Percentiles rank a stretch among this genome's conserved stretches.
These are phyloP conservation scores for Gonioctena quinquepunctata DNA, from an alignment of 1,140 invertebrate species.

Conservation along the genomic window DNA sequence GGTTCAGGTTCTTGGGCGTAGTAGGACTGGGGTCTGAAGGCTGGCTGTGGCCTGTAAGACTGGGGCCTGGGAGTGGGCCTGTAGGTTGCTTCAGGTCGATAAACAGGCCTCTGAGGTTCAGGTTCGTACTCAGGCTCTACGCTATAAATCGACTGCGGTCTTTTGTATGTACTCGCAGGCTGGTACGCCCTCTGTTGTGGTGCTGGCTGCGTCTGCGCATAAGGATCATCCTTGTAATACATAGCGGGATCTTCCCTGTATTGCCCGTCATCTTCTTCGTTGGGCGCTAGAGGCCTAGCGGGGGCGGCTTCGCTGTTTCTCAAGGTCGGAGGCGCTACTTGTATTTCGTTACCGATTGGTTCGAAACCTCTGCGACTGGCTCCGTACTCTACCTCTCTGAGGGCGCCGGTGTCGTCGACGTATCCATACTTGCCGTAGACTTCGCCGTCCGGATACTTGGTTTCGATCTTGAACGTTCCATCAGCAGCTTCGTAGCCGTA, in stretches of 20 bases:
- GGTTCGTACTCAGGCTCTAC: constrained; percentile 15
- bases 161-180: neutral
- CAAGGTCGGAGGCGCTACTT: constrained; percentile 75
- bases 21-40: constrained; percentile 27
- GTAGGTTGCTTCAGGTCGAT: constrained; percentile 58
- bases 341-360: constrained; percentile 75
- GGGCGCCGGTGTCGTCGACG: constrained; percentile 74
- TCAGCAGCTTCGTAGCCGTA: constrained; percentile 89
- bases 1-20: constrained; percentile 18
- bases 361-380: constrained; percentile 75
- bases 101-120: neutral
- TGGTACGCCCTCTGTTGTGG: constrained; percentile 31
- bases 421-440: constrained; percentile 84
- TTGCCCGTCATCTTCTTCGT: constrained; percentile 78
- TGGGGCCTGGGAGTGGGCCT: constrained; percentile 35
- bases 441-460: constrained; percentile 79
- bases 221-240: constrained; percentile 72
- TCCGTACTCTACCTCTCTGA: constrained; percentile 77
- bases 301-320: constrained; percentile 58
- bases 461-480: constrained; percentile 91
- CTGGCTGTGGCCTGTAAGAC: constrained; percentile 30
- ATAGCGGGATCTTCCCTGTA: constrained; percentile 80
- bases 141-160: constrained; percentile 5
- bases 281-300: constrained; percentile 62
- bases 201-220: constrained; percentile 39